Percentiles rank a stretch among this genome's conserved stretches.
These are phyloP conservation scores for Papilio helenus DNA, from an alignment of 1,140 invertebrate species.

Conservation along the genomic window DNA sequence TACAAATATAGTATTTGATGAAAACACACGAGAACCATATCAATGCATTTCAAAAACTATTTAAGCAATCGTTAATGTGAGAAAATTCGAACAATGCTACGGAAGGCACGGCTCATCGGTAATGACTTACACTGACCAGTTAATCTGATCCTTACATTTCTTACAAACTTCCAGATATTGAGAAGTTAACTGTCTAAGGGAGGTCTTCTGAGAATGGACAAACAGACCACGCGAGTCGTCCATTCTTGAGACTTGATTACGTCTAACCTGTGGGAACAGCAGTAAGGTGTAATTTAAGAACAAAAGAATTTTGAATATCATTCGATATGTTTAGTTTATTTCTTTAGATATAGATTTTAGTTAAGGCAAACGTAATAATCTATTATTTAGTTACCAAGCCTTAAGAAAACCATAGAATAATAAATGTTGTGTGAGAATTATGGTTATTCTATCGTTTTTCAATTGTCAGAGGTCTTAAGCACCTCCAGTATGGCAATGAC, in stretches of 20 bases:
- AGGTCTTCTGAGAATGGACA: slow-evolving; percentile 47
- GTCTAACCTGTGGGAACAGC: slow-evolving; percentile 64
- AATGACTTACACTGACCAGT: slow-evolving; percentile 51
- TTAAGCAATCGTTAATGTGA: slow-evolving; percentile 57
- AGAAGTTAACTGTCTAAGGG: slow-evolving; percentile 13
- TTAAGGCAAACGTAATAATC: too few relatives aligned
- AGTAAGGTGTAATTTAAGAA: slow-evolving; percentile 49
- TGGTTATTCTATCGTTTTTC: neutral
- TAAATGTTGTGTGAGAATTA: neutral
- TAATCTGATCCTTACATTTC: slow-evolving; percentile 22
- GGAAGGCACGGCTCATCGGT: slow-evolving; percentile 65
- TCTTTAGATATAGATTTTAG: neutral
- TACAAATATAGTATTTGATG: neutral
- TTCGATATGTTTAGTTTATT: neutral
- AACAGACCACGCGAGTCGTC: slow-evolving; percentile 50
- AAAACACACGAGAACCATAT: neutral
- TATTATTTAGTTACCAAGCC: too few relatives aligned
- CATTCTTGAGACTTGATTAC: slow-evolving; percentile 61
- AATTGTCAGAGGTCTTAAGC: neutral
- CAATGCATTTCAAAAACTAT: neutral
- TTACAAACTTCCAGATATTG: neutral
- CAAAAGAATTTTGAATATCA: slow-evolving; percentile 27
- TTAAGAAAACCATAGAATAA: neutral
- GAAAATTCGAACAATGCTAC: slow-evolving; percentile 63
- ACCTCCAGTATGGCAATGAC: slow-evolving; percentile 18